A percentile compares a stretch with the other conserved stretches of the same genome.
Evolutionary conservation across 2,888 invertebrate species (phyloP).

Genomic region (Epinotia brunnichana): DNA sequence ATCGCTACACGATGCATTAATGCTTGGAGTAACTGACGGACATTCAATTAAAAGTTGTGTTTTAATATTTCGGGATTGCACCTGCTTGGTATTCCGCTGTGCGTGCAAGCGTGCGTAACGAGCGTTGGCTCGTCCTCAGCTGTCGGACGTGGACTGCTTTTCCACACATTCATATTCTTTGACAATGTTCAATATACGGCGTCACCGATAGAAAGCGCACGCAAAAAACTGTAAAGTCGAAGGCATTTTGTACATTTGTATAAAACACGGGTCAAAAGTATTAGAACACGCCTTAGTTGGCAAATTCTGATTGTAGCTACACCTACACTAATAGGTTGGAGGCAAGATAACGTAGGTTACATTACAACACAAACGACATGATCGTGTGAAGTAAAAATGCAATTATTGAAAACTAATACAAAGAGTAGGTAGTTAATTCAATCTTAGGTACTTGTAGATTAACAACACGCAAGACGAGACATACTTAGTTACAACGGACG

Average conservation of each 20-base stretch:
- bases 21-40: not conserved
- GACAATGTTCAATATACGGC: constrained; percentile 35
- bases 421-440: not conserved
- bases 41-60: not conserved
- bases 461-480: not conserved
- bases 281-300: no score
- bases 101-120: constrained; percentile 48
- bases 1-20: not conserved
- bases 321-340: not conserved
- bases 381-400: constrained; percentile 24
- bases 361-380: not conserved
- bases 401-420: constrained; percentile 1
- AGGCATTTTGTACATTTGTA: not conserved
- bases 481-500: not conserved
- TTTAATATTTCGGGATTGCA: constrained; percentile 22
- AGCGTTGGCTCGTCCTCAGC: constrained; percentile 44
- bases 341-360: not conserved
- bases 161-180: constrained; percentile 36
- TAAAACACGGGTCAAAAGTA: not conserved
- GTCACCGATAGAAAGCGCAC: constrained; percentile 31
- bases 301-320: no score
- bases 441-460: constrained; percentile 21
- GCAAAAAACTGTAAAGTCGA: constrained; percentile 11
- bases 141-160: constrained; percentile 28
- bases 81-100: constrained; percentile 50